These are phyloP conservation scores for Peromyscus californicus DNA, from an alignment of 2,113 vertebrate genomes.

Conservation along the genomic window DNA sequence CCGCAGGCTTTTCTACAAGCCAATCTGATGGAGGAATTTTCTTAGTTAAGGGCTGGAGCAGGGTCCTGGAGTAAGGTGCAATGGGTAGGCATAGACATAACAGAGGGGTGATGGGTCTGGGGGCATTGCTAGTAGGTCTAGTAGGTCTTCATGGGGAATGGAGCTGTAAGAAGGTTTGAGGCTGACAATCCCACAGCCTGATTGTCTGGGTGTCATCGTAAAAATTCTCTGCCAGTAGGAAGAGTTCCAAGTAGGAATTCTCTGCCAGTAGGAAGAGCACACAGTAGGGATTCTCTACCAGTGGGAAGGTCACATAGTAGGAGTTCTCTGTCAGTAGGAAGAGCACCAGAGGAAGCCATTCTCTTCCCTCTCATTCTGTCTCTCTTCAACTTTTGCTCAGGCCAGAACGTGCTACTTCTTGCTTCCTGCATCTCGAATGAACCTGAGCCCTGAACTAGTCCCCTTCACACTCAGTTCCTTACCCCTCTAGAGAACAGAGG, in stretches of 20 bases:
- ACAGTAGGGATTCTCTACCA: background rate
- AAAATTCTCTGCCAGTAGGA: background rate
- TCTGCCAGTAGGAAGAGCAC: background rate
- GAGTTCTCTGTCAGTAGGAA: background rate
- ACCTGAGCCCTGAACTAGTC: background rate
- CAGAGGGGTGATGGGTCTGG: fast-evolving
- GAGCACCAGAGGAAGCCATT: background rate
- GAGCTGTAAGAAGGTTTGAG: fast-evolving
- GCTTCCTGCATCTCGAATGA: background rate
- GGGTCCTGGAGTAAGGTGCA: background rate
- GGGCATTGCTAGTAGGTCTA: fast-evolving
- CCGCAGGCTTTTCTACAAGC: background rate
- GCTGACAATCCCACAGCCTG: too few species aligned
- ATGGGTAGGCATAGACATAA: background rate
- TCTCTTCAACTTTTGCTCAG: too few species aligned
- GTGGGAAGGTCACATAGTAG: background rate
- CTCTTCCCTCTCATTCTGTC: fast-evolving
- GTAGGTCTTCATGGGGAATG: fast-evolving
- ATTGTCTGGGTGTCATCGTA: background rate
- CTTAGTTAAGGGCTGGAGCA: fast-evolving
- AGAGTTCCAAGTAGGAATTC: background rate
- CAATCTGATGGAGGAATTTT: background rate
- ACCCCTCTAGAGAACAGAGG: background rate
- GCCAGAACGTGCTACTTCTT: too few species aligned
- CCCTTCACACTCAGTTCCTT: background rate